Percentiles rank a stretch among this genome's conserved stretches.
These are phyloP conservation scores for Drosophila murphyi DNA, from an alignment of 1,140 invertebrate genomes.

Conservation along the genomic window DNA sequence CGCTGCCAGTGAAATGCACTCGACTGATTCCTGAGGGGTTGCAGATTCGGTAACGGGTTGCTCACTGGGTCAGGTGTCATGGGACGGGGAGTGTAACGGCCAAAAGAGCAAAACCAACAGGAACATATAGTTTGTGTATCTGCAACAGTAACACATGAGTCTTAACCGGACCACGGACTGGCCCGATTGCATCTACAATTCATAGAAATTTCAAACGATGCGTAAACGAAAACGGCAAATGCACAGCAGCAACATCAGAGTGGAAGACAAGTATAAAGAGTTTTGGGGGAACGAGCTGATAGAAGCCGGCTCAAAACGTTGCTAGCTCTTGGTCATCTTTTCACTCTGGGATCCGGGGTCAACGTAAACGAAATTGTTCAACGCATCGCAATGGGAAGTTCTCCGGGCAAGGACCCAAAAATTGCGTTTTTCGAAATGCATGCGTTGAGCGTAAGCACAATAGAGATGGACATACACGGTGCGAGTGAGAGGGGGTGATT, in stretches of 20 bases:
- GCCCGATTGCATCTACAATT: constrained; percentile 84
- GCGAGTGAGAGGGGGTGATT: neutral
- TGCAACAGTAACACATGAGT: constrained; percentile 49
- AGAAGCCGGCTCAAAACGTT: constrained; percentile 4
- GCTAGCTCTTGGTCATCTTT: constrained; percentile 39
- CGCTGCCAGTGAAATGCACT: constrained; percentile 79
- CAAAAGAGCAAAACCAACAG: constrained; percentile 1
- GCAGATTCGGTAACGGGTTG: neutral
- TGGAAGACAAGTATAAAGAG: constrained; percentile 12
- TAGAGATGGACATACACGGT: neutral
- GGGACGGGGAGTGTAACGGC: neutral
- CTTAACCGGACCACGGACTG: constrained; percentile 61
- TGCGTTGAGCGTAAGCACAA: constrained; percentile 17
- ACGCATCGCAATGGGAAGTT: constrained; percentile 57
- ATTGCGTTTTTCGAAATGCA: constrained; percentile 78
- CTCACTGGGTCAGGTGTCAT: constrained; percentile 38
- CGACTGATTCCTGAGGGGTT: constrained; percentile 64
- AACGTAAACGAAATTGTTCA: constrained; percentile 55
- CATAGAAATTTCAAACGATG: constrained; percentile 84
- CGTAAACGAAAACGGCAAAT: constrained; percentile 83
- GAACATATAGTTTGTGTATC: constrained; percentile 1
- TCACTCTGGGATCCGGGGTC: constrained; percentile 34
- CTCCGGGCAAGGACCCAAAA: constrained; percentile 65
- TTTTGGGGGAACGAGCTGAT: neutral
- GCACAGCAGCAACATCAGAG: constrained; percentile 36